These are phyloP conservation scores for Suricata suricatta DNA, from an alignment of 2,113 vertebrate genomes.

Conservation along the genomic window DNA sequence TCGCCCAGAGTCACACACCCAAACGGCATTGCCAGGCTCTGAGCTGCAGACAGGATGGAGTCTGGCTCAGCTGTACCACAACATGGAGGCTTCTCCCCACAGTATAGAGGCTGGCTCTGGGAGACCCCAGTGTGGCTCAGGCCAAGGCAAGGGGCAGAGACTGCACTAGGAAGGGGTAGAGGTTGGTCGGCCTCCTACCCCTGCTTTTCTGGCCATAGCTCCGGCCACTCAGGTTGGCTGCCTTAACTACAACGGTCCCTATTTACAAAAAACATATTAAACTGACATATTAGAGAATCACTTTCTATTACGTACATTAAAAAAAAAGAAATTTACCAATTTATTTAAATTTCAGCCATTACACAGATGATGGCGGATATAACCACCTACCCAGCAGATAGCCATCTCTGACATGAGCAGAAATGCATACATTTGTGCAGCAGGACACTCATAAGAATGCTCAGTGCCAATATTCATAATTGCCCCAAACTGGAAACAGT, in stretches of 20 bases:
- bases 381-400: background rate
- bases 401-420: background rate
- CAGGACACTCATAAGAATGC: background rate
- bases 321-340: background rate
- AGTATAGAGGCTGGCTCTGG: background rate
- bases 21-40: conserved; percentile 96
- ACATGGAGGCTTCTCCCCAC: background rate
- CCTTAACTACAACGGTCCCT: background rate
- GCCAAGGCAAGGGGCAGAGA: background rate
- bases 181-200: background rate
- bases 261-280: background rate
- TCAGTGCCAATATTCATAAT: background rate
- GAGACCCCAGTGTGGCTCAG: background rate
- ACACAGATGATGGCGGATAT: background rate
- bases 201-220: background rate
- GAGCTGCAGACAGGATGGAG: conserved; percentile 80
- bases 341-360: conserved; percentile 45
- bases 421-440: background rate
- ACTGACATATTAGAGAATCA: background rate
- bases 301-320: background rate
- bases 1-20: conserved; percentile 97
- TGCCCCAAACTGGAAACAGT: background rate
- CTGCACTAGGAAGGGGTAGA: background rate
- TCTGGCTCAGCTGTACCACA: background rate
- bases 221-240: background rate